Evolutionary conservation across 1,140 invertebrate species (phyloP).

Genomic region (Probaryconus sp.): DNA sequence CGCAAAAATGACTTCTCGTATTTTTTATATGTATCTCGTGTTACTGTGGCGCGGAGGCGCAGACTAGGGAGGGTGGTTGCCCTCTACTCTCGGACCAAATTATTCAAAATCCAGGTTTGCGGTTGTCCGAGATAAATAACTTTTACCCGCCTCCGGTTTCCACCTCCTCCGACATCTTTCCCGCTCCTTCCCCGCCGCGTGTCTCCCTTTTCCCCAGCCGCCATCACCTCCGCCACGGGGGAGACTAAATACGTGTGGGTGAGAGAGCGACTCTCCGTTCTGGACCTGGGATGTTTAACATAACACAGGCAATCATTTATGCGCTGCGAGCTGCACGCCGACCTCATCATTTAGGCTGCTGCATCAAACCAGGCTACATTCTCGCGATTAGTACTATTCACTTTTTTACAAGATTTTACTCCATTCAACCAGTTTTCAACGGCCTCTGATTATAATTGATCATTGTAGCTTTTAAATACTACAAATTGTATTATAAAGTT

Average conservation of each 20-base stretch:
- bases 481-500: no score
- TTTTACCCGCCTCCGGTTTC: constrained; percentile 70
- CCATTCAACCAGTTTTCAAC: neutral
- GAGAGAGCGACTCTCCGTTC: constrained; percentile 54
- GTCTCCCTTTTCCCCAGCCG: constrained; percentile 61
- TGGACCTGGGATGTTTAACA: constrained; percentile 75
- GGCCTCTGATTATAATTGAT: no score
- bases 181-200: constrained; percentile 51
- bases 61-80: constrained; percentile 55
- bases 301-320: constrained; percentile 78
- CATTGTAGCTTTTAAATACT: no score
- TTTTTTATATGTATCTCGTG: constrained; percentile 50
- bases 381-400: constrained; percentile 66
- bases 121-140: constrained; percentile 76
- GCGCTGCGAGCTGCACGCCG: constrained; percentile 72
- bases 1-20: constrained; percentile 48
- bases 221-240: constrained; percentile 52
- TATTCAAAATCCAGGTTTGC: constrained; percentile 76
- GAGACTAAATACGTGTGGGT: constrained; percentile 68
- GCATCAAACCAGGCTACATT: constrained; percentile 71
- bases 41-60: constrained; percentile 39
- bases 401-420: constrained; percentile 14
- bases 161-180: constrained; percentile 68
- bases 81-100: constrained; percentile 66
- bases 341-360: constrained; percentile 76